Percentiles rank a stretch among this genome's conserved stretches.
phyloP scores from a whole-genome alignment of 1,140 invertebrate genomes.

The Leucophenga varia region DNA sequence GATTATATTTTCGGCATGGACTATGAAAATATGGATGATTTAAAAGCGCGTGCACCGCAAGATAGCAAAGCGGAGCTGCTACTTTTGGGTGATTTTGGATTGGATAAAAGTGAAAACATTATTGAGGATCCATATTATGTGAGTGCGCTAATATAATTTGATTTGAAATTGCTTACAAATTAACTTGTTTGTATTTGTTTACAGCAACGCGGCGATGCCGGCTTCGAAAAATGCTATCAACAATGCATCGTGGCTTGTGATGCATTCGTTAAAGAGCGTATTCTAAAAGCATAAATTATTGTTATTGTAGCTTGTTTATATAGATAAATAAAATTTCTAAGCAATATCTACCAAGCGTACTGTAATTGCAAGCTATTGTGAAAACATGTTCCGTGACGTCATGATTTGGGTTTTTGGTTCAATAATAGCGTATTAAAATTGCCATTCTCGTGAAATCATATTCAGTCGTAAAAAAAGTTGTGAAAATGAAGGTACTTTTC shows the following conservation, averaged over 20 bases:
- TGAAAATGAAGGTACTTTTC: slow-evolving; percentile 42
- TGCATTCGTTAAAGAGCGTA: slow-evolving; percentile 63
- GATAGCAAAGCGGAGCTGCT: slow-evolving; percentile 70
- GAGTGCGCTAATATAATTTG: slow-evolving; percentile 56
- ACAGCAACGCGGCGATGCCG: slow-evolving; percentile 64
- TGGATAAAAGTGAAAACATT: slow-evolving; percentile 68
- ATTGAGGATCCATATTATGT: slow-evolving; percentile 90
- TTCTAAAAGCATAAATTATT: slow-evolving; percentile 21
- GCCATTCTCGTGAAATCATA: background rate
- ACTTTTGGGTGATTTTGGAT: slow-evolving; percentile 80
- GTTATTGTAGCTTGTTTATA: background rate
- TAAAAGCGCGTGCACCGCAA: slow-evolving; percentile 65
- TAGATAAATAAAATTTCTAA: slow-evolving; percentile 7
- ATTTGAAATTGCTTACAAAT: background rate
- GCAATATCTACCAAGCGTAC: background rate
- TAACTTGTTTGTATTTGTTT: slow-evolving; percentile 30
- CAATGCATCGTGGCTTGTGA: slow-evolving; percentile 69
- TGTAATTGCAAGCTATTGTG: background rate
- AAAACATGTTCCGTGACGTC: background rate
- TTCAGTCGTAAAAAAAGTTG: too few relatives aligned
- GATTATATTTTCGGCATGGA: slow-evolving; percentile 93
- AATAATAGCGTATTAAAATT: too few relatives aligned
- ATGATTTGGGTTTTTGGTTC: too few relatives aligned
- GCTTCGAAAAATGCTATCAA: slow-evolving; percentile 73
- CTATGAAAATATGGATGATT: slow-evolving; percentile 72